Evolutionary conservation across 2,888 invertebrate species (phyloP), one percentile per base, ranked within the genome.

Genomic region (Oxycera nigricornis): DNA sequence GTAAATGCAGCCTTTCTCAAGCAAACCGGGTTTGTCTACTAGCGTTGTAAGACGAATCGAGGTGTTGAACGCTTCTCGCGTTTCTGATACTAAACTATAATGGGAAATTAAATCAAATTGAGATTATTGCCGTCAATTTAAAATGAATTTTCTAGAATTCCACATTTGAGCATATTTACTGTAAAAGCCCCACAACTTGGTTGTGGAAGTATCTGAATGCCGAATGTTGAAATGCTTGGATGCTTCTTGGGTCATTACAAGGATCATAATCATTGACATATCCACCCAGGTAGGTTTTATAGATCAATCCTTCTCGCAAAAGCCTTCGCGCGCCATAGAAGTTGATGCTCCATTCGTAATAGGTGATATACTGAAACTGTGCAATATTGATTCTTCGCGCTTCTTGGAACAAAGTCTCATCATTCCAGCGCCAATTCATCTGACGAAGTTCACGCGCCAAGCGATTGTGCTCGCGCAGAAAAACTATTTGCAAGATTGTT

Each of bases 131-230:
- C 35, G 35, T 35, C 35, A 35, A 35, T 7, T 35, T 35, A 35
- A 46, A 46, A 7, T 7, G 14, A 7, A 46, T 46, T 2, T 2
- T 46, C 14, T n/a, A 46, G 46, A 7, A n/a, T n/a, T n/a, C n/a
- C n/a, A n/a, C n/a, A n/a, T n/a, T n/a, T 3, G n/a, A 11, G 3
- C 14, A 14, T 7, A 55, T 86, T 83, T 82, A 88, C 88, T 87
- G 86, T 46, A 87, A 79, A 77, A 83, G 80, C 22, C 87, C 87
- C 75, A 84, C 86, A 73, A 91, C 88, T 78, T 90, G 86, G 0
- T 89, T 87, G 82, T 91, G 91, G 77, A 91, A 90, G 80, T 89
- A 88, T 81, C 91, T 84, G 80, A 89, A 90, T 0, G 90, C 91
- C 20, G 89, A 90, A 0, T 90, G 87, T 0, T 90, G 88, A 80